phyloP scores from a whole-genome alignment of 2,797 vertebrate species.

The Sphenodon punctatus region DNA sequence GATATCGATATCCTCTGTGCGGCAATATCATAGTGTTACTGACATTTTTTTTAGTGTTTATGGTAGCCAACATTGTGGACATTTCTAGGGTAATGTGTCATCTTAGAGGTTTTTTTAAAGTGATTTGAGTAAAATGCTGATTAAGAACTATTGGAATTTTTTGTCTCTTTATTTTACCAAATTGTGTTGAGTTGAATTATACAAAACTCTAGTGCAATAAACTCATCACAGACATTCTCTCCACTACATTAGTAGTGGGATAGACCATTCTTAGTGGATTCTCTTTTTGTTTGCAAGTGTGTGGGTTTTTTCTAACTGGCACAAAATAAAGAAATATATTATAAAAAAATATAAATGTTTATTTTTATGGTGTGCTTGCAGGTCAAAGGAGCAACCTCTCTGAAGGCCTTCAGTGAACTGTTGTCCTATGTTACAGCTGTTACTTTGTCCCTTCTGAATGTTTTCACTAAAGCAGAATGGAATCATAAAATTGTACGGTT shows the following conservation, averaged over 20 bases:
- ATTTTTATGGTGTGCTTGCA: too few relatives aligned
- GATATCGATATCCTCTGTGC: background rate
- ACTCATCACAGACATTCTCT: background rate
- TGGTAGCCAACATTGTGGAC: background rate
- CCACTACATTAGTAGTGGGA: background rate
- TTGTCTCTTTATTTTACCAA: background rate
- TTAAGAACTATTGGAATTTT: too few relatives aligned
- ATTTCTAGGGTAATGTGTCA: background rate
- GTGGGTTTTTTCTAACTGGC: background rate
- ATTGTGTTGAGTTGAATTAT: background rate
- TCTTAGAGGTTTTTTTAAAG: background rate
- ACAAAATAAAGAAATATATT: slow-evolving; percentile 24
- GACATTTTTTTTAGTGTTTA: slow-evolving; percentile 7
- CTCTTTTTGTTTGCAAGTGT: background rate
- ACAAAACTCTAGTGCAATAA: slow-evolving; percentile 2
- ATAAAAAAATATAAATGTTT: too few relatives aligned
- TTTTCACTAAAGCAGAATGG: too few relatives aligned
- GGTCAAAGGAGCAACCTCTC: background rate
- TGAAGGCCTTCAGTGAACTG: too few relatives aligned
- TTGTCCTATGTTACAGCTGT: too few relatives aligned
- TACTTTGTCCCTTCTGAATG: too few relatives aligned
- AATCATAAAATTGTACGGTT: too few relatives aligned
- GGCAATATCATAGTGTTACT: slow-evolving; percentile 9
- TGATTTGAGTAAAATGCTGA: background rate
- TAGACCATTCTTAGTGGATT: background rate